phyloP scores from a whole-genome alignment of 2,113 vertebrate species.

The Odontesthes bonariensis region DNA sequence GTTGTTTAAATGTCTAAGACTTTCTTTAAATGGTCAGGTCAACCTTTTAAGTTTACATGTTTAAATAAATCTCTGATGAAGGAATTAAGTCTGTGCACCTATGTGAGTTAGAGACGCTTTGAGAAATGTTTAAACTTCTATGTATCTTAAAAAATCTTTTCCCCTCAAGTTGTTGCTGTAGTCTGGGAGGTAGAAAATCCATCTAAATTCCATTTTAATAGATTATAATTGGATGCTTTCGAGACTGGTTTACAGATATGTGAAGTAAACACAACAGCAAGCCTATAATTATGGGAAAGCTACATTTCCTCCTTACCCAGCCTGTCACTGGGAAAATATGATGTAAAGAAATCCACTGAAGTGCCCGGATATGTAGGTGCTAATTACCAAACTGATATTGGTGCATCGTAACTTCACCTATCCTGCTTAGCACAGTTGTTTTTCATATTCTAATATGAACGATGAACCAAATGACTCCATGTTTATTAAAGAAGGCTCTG shows the following conservation, averaged over 20 bases:
- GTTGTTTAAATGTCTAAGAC: slow-evolving; percentile 53
- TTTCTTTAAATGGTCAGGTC: slow-evolving; percentile 39
- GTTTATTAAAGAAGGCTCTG: background rate
- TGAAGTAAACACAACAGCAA: slow-evolving; percentile 44
- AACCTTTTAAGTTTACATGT: slow-evolving; percentile 17
- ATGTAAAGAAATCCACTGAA: too few relatives aligned
- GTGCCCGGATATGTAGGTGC: background rate
- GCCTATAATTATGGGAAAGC: slow-evolving; percentile 42
- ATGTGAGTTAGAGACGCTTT: background rate
- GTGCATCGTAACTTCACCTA: background rate
- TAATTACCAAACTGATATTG: background rate
- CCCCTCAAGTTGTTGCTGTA: background rate
- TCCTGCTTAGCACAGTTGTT: background rate
- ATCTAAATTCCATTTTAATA: slow-evolving; percentile 14
- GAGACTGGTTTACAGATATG: slow-evolving; percentile 12
- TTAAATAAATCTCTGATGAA: slow-evolving; percentile 22
- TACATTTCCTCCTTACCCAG: slow-evolving; percentile 20
- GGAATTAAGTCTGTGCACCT: background rate
- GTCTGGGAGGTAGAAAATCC: slow-evolving; percentile 11
- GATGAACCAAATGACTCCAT: background rate
- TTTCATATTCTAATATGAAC: background rate
- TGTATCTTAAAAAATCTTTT: background rate
- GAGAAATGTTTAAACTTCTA: background rate
- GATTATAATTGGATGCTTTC: slow-evolving; percentile 18
- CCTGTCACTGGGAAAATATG: background rate